Conservation (phyloP, 1,140 invertebrate species). For the Diachasmimorpha longicaudata region DNA sequence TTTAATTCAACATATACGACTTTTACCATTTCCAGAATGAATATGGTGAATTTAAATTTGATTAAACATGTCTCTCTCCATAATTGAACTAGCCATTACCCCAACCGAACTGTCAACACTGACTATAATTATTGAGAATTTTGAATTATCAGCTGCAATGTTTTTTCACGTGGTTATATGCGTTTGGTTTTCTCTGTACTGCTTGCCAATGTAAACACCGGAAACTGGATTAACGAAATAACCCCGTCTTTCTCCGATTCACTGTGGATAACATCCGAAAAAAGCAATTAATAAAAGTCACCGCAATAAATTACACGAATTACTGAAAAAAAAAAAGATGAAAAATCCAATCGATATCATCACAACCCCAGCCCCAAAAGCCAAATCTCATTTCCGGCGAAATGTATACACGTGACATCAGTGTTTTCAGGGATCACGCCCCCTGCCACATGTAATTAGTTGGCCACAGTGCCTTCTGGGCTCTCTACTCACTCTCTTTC, state of each 20-base stretch:
- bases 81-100: not conserved
- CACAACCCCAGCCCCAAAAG: not conserved
- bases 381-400: constrained; percentile 40
- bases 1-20: constrained; percentile 1
- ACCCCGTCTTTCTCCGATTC: not conserved
- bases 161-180: constrained; percentile 38
- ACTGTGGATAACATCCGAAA: not conserved
- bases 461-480: constrained; percentile 9
- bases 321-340: constrained; percentile 15
- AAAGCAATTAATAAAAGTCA: constrained; percentile 13
- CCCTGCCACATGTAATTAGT: constrained; percentile 33
- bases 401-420: constrained; percentile 35
- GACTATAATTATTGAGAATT: constrained; percentile 15
- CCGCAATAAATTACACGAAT: not conserved
- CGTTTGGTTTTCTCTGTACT: constrained; percentile 22
- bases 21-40: not conserved
- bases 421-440: constrained; percentile 31
- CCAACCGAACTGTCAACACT: not conserved
- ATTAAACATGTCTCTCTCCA: not conserved
- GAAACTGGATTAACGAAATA: constrained; percentile 28
- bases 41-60: not conserved
- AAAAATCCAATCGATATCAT: not conserved
- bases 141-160: constrained; percentile 43
- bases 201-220: constrained; percentile 37
- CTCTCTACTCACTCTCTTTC: no score